Conservation (phyloP, 1,140 invertebrate species). For the Anoplolepis gracilipes region DNA sequence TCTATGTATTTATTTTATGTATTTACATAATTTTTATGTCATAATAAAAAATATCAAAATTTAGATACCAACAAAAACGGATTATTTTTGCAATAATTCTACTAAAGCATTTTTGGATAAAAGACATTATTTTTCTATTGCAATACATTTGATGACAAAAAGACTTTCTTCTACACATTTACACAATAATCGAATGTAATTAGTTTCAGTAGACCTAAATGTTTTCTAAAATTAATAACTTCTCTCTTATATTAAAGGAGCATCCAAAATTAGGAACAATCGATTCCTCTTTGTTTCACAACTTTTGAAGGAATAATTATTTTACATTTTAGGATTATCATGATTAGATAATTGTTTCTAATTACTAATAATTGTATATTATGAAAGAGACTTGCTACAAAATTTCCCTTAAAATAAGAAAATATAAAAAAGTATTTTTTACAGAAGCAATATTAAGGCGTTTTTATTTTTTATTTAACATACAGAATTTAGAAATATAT, state of each 20-base stretch:
- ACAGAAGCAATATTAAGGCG: not conserved
- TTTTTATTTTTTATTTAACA: conserved; percentile 24
- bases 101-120: conserved; percentile 40
- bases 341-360: not conserved
- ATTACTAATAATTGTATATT: not conserved
- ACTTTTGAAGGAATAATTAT: not conserved
- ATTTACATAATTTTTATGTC: too few relatives aligned
- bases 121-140: conserved; percentile 68
- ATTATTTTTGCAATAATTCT: conserved; percentile 53
- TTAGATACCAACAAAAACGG: too few relatives aligned
- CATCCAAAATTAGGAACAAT: not conserved
- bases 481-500: conserved; percentile 11
- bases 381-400: not conserved
- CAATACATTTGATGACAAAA: conserved; percentile 39
- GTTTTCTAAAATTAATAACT: conserved; percentile 63
- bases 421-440: not conserved
- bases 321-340: not conserved
- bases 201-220: conserved; percentile 56
- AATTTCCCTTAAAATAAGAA: not conserved
- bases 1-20: not conserved
- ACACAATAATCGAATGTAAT: conserved; percentile 48
- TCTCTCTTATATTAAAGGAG: not conserved
- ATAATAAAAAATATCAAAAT: not conserved
- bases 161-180: conserved; percentile 49
- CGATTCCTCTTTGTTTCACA: not conserved